Evolutionary conservation across 1,140 invertebrate species (phyloP), one percentile per base, ranked within the genome.

Genomic region (Drosophila melanogaster): DNA sequence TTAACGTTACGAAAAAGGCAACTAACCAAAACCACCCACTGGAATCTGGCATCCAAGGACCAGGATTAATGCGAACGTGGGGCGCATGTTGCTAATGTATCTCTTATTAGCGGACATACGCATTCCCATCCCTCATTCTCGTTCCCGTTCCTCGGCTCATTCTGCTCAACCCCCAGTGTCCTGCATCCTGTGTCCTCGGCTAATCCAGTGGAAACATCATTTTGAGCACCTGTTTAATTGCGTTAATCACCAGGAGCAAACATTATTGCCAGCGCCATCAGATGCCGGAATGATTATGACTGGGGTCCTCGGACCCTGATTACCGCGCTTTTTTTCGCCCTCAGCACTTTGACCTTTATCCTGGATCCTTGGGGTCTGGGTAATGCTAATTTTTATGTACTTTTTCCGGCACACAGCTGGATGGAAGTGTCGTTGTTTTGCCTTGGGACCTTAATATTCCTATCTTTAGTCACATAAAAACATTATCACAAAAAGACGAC

Each of bases 191-290:
- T 71, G 69, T 58, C 33, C 56, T 55, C 35, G 74, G 38, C 76
- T 91, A 90, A 91, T 91, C 90, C 77, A 87, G 57, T 81, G 90
- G 85, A 87, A 91, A 87, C 86, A 91, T 90, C 90, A 91, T 91
- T 91, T 77, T 85, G 90, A 91, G 90, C 90, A 91, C 90, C 90
- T 91, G 90, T 90, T 90, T 91, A 91, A 91, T 91, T 91, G 90
- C 90, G 77, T 90, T 91, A 91, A 91, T 91, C 85, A 87, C 79
- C 79, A 67, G 72, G 33, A 87, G 78, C 83, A 77, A 84, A 74
- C 84, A 77, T 87, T 89, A 87, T 81, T 67, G 76, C 72, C 75
- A 60, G 26, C 44, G 50, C 44, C 44, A 47, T 70, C 49, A 54
- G 69, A 47, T 58, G 54, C n/a, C 35, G 43, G n/a, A 38, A 67